Conservation (phyloP, 2,797 vertebrate genomes). For the Poecilia picta region DNA sequence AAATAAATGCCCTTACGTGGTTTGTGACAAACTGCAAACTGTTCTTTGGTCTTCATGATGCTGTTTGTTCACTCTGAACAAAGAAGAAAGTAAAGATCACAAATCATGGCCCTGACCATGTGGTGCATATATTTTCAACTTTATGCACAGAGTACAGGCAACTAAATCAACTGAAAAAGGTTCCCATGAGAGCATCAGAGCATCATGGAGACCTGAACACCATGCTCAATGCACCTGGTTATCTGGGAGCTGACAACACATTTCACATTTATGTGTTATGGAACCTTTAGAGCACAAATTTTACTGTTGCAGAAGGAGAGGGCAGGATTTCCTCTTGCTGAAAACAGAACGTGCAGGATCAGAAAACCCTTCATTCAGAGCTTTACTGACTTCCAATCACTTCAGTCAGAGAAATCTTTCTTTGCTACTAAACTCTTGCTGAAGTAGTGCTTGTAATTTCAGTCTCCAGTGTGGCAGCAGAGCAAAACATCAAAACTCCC, state of each 20-base stretch:
- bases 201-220: background rate
- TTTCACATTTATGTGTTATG: background rate
- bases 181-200: background rate
- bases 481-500: no score
- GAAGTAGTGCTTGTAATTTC: no score
- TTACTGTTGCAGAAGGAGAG: no score
- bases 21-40: background rate
- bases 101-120: background rate
- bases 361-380: no score
- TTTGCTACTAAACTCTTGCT: no score
- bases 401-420: no score
- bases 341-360: no score
- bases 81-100: background rate
- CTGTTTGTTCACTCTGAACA: background rate
- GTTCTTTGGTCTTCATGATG: background rate
- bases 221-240: background rate
- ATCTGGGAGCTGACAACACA: background rate
- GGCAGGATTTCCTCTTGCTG: no score
- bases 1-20: background rate
- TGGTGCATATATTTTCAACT: background rate
- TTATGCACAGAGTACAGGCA: background rate
- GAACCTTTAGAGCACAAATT: no score
- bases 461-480: no score
- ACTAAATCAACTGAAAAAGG: background rate
- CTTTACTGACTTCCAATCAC: no score